A percentile compares a stretch with the other conserved stretches of the same genome.
phyloP scores from a whole-genome alignment of 1,140 invertebrate species.

The Pseudomyrmex concolor region DNA sequence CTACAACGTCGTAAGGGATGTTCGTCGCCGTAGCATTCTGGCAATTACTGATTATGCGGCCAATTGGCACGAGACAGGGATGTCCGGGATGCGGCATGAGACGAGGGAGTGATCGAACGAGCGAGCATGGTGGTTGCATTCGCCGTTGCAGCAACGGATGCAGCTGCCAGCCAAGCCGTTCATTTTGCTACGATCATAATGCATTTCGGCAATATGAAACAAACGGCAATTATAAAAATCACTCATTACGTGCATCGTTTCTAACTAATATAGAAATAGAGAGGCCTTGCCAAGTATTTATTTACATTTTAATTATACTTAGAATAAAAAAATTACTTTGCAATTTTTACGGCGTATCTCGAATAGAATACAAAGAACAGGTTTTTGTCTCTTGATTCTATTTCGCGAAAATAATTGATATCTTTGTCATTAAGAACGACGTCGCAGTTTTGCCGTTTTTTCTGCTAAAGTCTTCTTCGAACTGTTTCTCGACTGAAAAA shows the following conservation, averaged over 20 bases:
- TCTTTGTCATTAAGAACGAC: neutral
- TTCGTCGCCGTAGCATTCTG: slow-evolving; percentile 67
- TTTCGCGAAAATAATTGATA: neutral
- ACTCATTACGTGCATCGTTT: slow-evolving; percentile 16
- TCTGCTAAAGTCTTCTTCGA: neutral
- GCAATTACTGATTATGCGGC: slow-evolving; percentile 75
- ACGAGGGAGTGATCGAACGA: slow-evolving; percentile 69
- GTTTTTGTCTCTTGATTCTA: too few relatives aligned
- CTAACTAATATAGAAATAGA: neutral
- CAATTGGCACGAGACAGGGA: slow-evolving; percentile 70
- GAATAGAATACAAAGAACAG: too few relatives aligned
- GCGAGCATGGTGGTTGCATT: slow-evolving; percentile 32
- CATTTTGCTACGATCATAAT: slow-evolving; percentile 41
- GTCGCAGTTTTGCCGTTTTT: neutral
- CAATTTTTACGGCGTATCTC: too few relatives aligned
- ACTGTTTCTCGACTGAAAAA: neutral
- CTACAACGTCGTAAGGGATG: slow-evolving; percentile 63
- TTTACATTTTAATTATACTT: neutral
- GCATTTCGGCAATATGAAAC: slow-evolving; percentile 35
- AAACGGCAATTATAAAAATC: neutral
- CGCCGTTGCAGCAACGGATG: slow-evolving; percentile 47
- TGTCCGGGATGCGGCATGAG: slow-evolving; percentile 62
- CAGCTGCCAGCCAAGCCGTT: slow-evolving; percentile 62
- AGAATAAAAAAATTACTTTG: too few relatives aligned
- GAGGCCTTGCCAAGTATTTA: neutral